Conservation (phyloP, 2,113 vertebrate species). For the Chionodraco myersi region DNA sequence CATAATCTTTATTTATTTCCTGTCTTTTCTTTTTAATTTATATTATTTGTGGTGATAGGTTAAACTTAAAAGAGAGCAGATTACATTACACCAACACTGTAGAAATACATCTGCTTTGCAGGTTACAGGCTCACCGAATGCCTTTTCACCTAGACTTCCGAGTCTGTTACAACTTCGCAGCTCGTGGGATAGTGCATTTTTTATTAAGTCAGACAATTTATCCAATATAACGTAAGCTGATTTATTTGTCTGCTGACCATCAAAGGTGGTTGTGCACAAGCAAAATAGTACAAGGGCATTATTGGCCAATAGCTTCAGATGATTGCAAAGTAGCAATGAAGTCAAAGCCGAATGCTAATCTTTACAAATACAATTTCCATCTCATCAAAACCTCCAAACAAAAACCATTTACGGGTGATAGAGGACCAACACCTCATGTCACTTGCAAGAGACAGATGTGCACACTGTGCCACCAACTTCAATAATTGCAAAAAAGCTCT, state of each 20-base stretch:
- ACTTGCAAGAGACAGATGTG: conserved; percentile 12
- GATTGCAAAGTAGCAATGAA: background rate
- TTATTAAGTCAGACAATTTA: background rate
- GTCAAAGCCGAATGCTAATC: background rate
- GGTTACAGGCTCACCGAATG: background rate
- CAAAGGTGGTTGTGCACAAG: background rate
- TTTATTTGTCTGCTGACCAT: background rate
- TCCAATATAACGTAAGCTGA: background rate
- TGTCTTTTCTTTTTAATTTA: background rate
- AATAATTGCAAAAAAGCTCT: conserved; percentile 24
- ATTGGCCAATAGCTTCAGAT: background rate
- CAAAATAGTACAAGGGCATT: background rate
- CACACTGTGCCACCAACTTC: conserved; percentile 21
- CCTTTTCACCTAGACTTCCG: background rate
- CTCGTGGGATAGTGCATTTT: background rate
- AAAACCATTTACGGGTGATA: background rate
- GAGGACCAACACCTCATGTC: background rate
- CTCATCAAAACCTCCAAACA: background rate
- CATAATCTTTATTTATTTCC: background rate
- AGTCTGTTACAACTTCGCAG: background rate
- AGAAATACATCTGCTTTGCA: background rate
- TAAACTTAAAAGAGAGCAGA: background rate
- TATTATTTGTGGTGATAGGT: background rate
- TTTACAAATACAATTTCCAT: background rate
- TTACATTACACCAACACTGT: background rate